phyloP scores from a whole-genome alignment of 2,113 vertebrate genomes.

The Syngnathoides biaculeatus region DNA sequence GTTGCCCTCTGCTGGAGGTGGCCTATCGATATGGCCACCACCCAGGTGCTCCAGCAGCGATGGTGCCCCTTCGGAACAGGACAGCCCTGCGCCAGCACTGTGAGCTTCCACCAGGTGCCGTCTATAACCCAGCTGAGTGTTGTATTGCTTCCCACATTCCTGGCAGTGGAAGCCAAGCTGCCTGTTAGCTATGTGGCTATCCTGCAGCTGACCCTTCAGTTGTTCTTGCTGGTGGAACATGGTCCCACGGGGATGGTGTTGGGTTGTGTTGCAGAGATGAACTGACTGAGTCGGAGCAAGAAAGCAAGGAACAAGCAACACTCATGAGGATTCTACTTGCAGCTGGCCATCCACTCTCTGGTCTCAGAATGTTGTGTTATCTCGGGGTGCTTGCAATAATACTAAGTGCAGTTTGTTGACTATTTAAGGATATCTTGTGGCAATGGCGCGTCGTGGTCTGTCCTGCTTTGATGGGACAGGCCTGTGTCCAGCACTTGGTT shows the following conservation, averaged over 20 bases:
- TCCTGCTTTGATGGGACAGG: slow-evolving; percentile 80
- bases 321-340: slow-evolving; percentile 59
- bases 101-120: slow-evolving; percentile 81
- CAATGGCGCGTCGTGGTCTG: slow-evolving; percentile 47
- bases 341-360: slow-evolving; percentile 39
- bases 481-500: slow-evolving; percentile 71
- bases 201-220: slow-evolving; percentile 89
- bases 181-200: slow-evolving; percentile 80
- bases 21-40: slow-evolving; percentile 83
- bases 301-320: slow-evolving; percentile 43
- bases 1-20: slow-evolving; percentile 69
- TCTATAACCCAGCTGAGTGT: slow-evolving; percentile 90
- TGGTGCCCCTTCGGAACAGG: slow-evolving; percentile 87
- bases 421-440: slow-evolving; percentile 35
- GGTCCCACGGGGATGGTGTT: slow-evolving; percentile 81
- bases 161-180: slow-evolving; percentile 86
- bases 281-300: slow-evolving; percentile 75
- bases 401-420: slow-evolving; percentile 43
- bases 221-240: slow-evolving; percentile 96
- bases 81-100: slow-evolving; percentile 72
- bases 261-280: slow-evolving; percentile 76
- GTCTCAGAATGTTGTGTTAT: slow-evolving; percentile 19
- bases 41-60: slow-evolving; percentile 85
- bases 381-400: slow-evolving; percentile 31
- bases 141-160: slow-evolving; percentile 95